A percentile compares a stretch with the other conserved stretches of the same genome.
These are phyloP conservation scores for Catonia carolina DNA, from an alignment of 2,888 invertebrate genomes.

Conservation along the genomic window DNA sequence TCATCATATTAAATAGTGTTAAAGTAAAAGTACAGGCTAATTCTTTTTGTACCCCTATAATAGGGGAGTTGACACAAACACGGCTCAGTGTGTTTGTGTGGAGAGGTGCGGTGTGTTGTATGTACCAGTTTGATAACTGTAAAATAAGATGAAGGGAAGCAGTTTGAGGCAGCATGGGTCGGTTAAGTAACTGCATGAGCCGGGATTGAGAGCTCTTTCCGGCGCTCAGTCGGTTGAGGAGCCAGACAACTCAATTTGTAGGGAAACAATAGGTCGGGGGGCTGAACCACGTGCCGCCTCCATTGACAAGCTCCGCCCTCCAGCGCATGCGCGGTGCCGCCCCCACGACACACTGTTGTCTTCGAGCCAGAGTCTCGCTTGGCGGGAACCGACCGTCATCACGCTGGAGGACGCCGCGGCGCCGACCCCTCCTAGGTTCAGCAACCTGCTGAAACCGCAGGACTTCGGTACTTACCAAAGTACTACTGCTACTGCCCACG, in stretches of 20 bases:
- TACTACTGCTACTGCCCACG: too few species aligned
- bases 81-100: neutral
- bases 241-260: conserved; percentile 12
- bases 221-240: conserved; percentile 5
- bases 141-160: too few species aligned
- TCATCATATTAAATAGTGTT: too few species aligned
- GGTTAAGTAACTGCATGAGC: too few species aligned
- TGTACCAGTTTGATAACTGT: too few species aligned
- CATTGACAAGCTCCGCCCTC: conserved; percentile 22
- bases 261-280: conserved; percentile 23
- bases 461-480: too few species aligned
- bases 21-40: too few species aligned
- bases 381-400: conserved; percentile 11
- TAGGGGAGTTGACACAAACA: too few species aligned
- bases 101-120: neutral
- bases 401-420: neutral
- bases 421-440: neutral
- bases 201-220: too few species aligned
- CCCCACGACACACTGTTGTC: neutral
- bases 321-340: conserved; percentile 7
- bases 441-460: neutral
- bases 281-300: conserved; percentile 16
- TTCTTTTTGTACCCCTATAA: too few species aligned
- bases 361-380: conserved; percentile 1
- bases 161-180: too few species aligned